These are phyloP conservation scores for Calephelis perditalis DNA, from an alignment of 2,888 invertebrate genomes.

Conservation along the genomic window DNA sequence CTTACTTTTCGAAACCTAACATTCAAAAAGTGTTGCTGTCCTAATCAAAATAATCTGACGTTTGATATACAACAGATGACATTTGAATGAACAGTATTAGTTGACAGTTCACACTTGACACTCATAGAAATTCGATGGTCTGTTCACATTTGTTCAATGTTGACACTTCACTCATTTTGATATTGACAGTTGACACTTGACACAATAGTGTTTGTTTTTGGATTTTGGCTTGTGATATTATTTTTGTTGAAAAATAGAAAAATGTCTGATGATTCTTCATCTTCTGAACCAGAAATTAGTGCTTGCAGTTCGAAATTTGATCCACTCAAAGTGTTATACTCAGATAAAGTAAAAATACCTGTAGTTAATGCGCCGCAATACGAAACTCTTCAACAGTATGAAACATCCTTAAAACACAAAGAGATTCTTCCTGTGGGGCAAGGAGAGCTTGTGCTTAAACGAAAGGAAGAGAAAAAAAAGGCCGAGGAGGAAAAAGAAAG, in stretches of 20 bases:
- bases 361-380: slow-evolving; percentile 77
- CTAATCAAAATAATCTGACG: no score
- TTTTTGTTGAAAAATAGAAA: neutral
- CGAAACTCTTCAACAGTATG: slow-evolving; percentile 83
- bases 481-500: slow-evolving; percentile 42
- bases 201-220: no score
- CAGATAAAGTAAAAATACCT: slow-evolving; percentile 73
- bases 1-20: no score
- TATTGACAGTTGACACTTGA: slow-evolving; percentile 10
- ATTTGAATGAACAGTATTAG: no score
- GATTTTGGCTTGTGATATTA: no score
- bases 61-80: no score
- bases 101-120: no score
- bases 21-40: no score
- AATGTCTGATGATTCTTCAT: slow-evolving; percentile 55
- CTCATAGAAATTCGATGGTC: no score
- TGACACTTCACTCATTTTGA: no score
- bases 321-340: slow-evolving; percentile 83
- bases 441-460: slow-evolving; percentile 43
- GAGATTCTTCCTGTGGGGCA: slow-evolving; percentile 48
- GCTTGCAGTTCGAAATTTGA: slow-evolving; percentile 78
- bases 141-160: no score
- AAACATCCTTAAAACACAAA: slow-evolving; percentile 40
- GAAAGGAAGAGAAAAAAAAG: slow-evolving; percentile 51
- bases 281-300: slow-evolving; percentile 63